Evolutionary conservation across 2,888 invertebrate species (phyloP).

Genomic region (Asteroscopus sphinx): DNA sequence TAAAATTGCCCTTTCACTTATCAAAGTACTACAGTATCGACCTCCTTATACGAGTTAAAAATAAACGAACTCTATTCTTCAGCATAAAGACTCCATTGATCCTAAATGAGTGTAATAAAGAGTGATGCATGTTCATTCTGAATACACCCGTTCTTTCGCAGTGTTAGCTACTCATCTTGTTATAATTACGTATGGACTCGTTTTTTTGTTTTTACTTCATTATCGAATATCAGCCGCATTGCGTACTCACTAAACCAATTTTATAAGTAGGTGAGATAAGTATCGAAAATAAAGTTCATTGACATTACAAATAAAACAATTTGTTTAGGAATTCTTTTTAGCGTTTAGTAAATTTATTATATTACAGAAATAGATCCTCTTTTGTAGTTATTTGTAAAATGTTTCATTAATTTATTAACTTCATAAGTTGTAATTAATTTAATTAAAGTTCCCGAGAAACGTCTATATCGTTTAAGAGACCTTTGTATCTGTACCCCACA

Average conservation of each 20-base stretch:
- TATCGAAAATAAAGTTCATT: constrained; percentile 47
- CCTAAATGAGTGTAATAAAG: constrained; percentile 75
- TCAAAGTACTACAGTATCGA: constrained; percentile 58
- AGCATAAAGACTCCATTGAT: constrained; percentile 78
- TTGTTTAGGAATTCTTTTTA: constrained; percentile 19
- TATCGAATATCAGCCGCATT: constrained; percentile 44
- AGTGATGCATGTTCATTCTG: constrained; percentile 76
- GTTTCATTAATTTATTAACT: background rate
- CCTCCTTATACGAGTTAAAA: constrained; percentile 69
- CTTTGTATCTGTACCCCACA: constrained; percentile 29
- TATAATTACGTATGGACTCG: constrained; percentile 49
- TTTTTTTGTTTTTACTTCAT: constrained; percentile 45
- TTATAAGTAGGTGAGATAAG: constrained; percentile 43
- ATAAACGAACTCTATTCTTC: constrained; percentile 72
- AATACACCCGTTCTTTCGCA: constrained; percentile 65
- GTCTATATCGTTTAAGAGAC: constrained; percentile 11
- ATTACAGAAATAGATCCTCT: no score
- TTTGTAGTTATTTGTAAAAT: background rate
- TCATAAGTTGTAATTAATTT: constrained; percentile 26
- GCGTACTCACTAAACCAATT: constrained; percentile 43
- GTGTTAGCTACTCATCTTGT: constrained; percentile 55
- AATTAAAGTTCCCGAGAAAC: constrained; percentile 22
- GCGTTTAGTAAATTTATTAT: no score
- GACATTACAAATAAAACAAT: constrained; percentile 24
- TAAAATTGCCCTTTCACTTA: constrained; percentile 57